These are phyloP conservation scores for Eubucco bourcierii DNA, from an alignment of 2,113 vertebrate species.

Conservation along the genomic window DNA sequence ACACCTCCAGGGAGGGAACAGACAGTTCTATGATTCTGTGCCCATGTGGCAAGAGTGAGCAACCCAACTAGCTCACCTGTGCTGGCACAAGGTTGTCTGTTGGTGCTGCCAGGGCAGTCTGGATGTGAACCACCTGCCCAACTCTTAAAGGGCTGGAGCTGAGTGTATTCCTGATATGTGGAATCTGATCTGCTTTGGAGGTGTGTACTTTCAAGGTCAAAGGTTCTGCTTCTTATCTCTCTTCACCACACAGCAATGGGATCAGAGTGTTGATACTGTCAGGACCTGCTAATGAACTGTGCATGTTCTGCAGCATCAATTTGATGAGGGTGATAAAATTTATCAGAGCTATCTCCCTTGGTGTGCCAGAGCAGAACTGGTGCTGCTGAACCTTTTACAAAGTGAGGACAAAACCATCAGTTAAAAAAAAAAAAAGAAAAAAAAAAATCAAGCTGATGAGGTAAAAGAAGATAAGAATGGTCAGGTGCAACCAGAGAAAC, in stretches of 20 bases:
- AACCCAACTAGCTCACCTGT: neutral
- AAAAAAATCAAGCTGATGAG: fast-evolving
- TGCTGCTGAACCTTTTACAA: neutral
- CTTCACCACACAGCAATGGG: neutral
- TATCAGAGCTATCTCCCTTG: neutral
- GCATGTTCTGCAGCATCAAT: neutral
- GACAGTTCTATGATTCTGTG: too few relatives aligned
- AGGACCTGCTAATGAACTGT: neutral
- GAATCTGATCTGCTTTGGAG: neutral
- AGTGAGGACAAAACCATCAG: neutral
- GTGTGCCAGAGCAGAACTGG: neutral
- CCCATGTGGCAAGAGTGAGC: neutral
- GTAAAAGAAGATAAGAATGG: neutral
- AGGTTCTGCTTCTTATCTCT: neutral
- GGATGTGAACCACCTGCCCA: neutral
- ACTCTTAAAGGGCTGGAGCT: neutral
- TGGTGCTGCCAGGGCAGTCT: too few relatives aligned
- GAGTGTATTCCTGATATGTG: fast-evolving
- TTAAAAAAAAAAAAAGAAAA: neutral
- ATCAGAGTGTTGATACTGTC: neutral
- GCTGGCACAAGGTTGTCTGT: neutral
- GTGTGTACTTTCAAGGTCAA: fast-evolving
- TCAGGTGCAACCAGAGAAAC: neutral
- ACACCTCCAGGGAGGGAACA: too few relatives aligned
- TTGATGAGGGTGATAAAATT: neutral